phyloP scores from a whole-genome alignment of 2,797 vertebrate species.

The Silurus aristotelis region DNA sequence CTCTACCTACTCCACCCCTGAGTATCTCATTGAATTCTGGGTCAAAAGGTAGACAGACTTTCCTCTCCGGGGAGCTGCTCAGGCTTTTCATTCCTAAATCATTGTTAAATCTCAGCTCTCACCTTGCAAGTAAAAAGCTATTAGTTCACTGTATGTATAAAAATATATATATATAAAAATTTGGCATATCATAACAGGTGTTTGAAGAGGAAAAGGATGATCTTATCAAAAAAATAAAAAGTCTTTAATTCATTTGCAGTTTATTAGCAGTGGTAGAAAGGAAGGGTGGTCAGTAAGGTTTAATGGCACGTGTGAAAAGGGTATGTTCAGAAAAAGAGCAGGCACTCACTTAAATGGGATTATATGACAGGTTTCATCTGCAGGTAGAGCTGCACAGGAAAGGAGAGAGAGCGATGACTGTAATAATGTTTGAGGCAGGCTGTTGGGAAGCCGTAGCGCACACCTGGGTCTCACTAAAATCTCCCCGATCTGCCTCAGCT shows the following conservation, averaged over 20 bases:
- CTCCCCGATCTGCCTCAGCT: conserved; percentile 16
- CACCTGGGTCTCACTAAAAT: conserved; percentile 41
- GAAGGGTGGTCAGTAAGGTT: conserved; percentile 32
- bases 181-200: conserved; percentile 43
- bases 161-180: conserved; percentile 50
- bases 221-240: conserved; percentile 29
- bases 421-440: conserved; percentile 46
- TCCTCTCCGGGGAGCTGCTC: conserved; percentile 28
- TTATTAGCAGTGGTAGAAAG: conserved; percentile 13
- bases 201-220: conserved; percentile 37
- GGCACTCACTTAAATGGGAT: conserved; percentile 35
- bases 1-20: conserved; percentile 16
- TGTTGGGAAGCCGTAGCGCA: conserved; percentile 18
- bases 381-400: conserved; percentile 4
- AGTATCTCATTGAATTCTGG: conserved; percentile 36
- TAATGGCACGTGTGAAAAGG: conserved; percentile 46
- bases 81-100: conserved; percentile 37
- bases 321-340: conserved; percentile 29
- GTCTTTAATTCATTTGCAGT: conserved; percentile 43
- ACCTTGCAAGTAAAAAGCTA: conserved; percentile 52
- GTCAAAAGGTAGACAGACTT: conserved; percentile 37
- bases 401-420: conserved; percentile 23
- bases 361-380: conserved; percentile 29
- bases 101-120: conserved; percentile 35
- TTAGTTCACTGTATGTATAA: conserved; percentile 50